Percentiles rank a stretch among this genome's conserved stretches.
Evolutionary conservation across 2,113 vertebrate species (phyloP).

Genomic region (Leucoraja erinaceus): DNA sequence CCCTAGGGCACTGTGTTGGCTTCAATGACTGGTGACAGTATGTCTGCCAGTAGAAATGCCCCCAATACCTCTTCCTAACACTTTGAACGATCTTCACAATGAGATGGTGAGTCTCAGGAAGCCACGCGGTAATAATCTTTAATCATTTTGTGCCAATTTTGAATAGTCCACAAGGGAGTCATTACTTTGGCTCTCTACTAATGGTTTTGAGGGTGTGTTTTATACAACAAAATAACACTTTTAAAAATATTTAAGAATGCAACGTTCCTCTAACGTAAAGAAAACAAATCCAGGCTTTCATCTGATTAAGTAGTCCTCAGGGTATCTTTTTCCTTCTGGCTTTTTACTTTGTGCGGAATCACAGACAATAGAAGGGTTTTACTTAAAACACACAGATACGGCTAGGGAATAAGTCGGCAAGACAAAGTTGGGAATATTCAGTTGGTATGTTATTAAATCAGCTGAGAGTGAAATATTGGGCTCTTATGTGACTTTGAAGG

Average conservation of each 20-base stretch:
- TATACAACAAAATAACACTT: conserved; percentile 15
- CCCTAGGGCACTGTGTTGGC: conserved; percentile 43
- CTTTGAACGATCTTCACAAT: conserved; percentile 56
- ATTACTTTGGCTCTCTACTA: conserved; percentile 54
- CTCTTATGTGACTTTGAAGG: neutral
- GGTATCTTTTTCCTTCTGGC: conserved; percentile 29
- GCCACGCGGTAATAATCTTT: conserved; percentile 60
- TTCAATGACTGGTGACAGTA: conserved; percentile 51
- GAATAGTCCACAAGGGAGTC: conserved; percentile 54
- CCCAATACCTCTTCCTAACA: conserved; percentile 53
- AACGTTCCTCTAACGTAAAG: conserved; percentile 13
- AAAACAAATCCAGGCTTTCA: conserved; percentile 23
- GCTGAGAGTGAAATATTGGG: neutral
- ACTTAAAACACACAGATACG: conserved; percentile 16
- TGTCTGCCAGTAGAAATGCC: conserved; percentile 49
- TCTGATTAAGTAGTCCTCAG: conserved; percentile 26
- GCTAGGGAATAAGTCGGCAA: neutral
- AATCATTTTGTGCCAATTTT: conserved; percentile 61
- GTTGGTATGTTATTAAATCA: neutral
- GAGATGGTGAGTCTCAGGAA: conserved; percentile 55
- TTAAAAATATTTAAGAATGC: neutral
- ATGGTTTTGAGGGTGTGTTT: conserved; percentile 50
- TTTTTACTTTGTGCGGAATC: conserved; percentile 24
- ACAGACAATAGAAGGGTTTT: conserved; percentile 1
- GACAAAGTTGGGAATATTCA: neutral